Evolutionary conservation across 2,888 invertebrate species (phyloP).

Genomic region (Crepidodera aurea): DNA sequence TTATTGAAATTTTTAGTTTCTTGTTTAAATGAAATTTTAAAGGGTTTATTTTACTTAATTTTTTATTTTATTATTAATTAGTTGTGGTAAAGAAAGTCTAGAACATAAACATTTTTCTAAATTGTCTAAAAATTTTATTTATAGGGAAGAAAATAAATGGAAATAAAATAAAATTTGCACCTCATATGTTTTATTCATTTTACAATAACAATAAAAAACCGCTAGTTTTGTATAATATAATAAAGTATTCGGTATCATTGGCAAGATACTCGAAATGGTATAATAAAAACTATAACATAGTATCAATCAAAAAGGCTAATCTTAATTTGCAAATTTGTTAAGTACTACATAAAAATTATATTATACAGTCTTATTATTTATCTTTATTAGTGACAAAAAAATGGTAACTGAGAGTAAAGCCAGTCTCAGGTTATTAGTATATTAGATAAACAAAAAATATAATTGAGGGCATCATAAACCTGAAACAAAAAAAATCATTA

Average conservation of each 20-base stretch:
- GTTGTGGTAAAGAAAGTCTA: too few relatives aligned
- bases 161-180: background rate
- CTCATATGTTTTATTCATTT: background rate
- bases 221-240: background rate
- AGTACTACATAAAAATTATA: constrained; percentile 19
- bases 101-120: too few relatives aligned
- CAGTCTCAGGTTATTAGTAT: constrained; percentile 20
- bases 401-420: constrained; percentile 37
- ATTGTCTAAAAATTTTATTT: too few relatives aligned
- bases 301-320: background rate
- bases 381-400: constrained; percentile 18
- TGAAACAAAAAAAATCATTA: constrained; percentile 13
- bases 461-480: constrained; percentile 17
- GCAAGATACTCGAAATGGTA: background rate
- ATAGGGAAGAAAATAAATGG: too few relatives aligned
- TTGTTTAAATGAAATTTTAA: too few relatives aligned
- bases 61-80: too few relatives aligned
- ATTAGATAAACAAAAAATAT: constrained; percentile 14
- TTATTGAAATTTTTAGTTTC: too few relatives aligned
- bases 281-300: too few relatives aligned
- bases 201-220: background rate
- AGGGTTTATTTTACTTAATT: too few relatives aligned
- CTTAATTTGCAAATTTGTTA: constrained; percentile 7
- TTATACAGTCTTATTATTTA: constrained; percentile 22
- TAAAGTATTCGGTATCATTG: background rate